Evolutionary conservation across 2,797 vertebrate genomes (phyloP), one percentile per base, ranked within the genome.

Genomic region (Natrix natrix): DNA sequence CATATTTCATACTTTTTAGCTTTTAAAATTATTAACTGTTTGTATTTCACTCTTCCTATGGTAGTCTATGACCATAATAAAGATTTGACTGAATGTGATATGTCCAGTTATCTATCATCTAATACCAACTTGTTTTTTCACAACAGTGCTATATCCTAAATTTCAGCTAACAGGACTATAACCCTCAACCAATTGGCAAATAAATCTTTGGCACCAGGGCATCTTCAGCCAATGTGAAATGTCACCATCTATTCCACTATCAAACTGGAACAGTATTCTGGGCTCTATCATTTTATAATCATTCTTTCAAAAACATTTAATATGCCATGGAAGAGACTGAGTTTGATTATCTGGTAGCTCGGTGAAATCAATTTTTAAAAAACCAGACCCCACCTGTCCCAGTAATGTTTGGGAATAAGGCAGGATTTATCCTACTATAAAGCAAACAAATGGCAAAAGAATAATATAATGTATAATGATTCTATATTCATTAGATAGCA

Each of bases 151-250:
- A 90, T 74, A 55, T 83, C 92, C 74, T 91, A 91, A 66, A 87
- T 89, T 57, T 91, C 10, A 6, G 91, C 8, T 32, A 28, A 91
- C 90, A 28, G 95, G 93, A 90, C 74, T 93, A 56, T 63, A 56
- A 91, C 0, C 48, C 32, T 92, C 43, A 17, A 93, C 69, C 92
- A 69, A 92, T 92, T 32, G 69, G 87, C 93, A 96, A 93, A 91
- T 91, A 54, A 14, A 88, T 54, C 17, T 16, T 91, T 8, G 0
- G 32, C 0, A 28, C 91, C 43, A 0, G 22, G 61, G 59, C 8
- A 0, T 0, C 11, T 0, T 56, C 1, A 0, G 92, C 54, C 43
- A 0, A 0, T 86, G 90, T 87, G 92, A 8, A 55, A 88, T 57
- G 60, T 92, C 89, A 3, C 0, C 61, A 0, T 78, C 74, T 1